Percentiles rank a stretch among this genome's conserved stretches.
These are phyloP conservation scores for Sula dactylatra DNA, from an alignment of 2,113 vertebrate genomes.

Conservation along the genomic window DNA sequence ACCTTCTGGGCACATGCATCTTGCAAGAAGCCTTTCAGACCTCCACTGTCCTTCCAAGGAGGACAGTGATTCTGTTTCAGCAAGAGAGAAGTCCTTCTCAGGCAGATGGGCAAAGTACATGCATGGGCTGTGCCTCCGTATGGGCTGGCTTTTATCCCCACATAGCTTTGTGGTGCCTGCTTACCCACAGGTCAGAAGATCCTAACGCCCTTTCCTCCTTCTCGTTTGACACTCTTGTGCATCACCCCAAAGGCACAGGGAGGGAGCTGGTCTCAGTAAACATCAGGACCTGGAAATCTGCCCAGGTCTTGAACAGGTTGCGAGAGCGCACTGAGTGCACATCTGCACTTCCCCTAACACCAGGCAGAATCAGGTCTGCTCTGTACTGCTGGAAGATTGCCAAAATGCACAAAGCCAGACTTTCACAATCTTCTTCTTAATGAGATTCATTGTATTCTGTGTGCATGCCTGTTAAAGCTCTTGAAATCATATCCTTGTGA, in stretches of 20 bases:
- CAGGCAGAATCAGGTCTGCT: neutral
- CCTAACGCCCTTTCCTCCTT: neutral
- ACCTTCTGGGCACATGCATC: neutral
- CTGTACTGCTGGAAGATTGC: neutral
- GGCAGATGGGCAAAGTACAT: neutral
- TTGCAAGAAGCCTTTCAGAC: neutral
- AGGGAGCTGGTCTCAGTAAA: neutral
- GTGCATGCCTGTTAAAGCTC: neutral
- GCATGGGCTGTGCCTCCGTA: neutral
- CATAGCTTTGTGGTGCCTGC: neutral
- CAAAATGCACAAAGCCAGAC: neutral
- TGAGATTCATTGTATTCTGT: neutral
- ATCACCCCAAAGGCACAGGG: neutral
- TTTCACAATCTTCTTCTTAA: neutral
- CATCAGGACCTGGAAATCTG: neutral
- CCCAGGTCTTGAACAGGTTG: neutral
- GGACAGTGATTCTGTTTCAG: neutral
- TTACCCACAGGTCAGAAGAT: rapidly evolving
- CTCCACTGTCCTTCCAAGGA: neutral
- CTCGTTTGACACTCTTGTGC: neutral
- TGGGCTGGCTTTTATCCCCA: neutral
- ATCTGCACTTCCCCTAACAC: neutral
- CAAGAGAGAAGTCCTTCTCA: neutral
- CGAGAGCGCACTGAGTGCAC: neutral
- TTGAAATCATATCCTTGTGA: neutral